Evolutionary conservation across 2,888 invertebrate species (phyloP), one percentile per base, ranked within the genome.

Genomic region (Tricholauxania praeusta): DNA sequence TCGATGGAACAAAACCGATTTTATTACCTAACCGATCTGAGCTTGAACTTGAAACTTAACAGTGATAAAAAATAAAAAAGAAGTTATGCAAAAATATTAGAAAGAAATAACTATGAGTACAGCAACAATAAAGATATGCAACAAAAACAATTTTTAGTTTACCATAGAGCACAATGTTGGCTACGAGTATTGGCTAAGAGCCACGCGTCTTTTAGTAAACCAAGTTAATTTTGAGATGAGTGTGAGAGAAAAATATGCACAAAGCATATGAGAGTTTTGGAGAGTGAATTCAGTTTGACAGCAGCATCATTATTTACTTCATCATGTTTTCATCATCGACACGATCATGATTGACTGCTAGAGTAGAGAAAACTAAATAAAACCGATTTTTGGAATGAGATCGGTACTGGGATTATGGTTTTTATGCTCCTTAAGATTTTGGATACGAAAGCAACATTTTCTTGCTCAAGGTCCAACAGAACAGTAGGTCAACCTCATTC

Each of bases 21-120:
- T 19, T 15, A 8, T 64, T 64, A n/a, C n/a, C 17, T n/a, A 48
- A 64, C 47, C n/a, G 48, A n/a, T n/a, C 14, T 22, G 57, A 69
- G 68, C 68, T 57, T 59, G 59, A 69, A 69, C 68, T 69, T 69
- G 68, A 69, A 69, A 69, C 32, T 59, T 60, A 32, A 49, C 64
- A 19, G 15, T 5, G 15, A 39, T 48, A 60, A 12, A 60, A 28
- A 22, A 15, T 17, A 51, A 17, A 48, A 57, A 59, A 60, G 10
- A 59, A 49, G 22, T 8, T 69, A 69, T 69, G 68, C 60, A 59
- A 69, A 69, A 48, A 59, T 55, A 19, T 17, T n/a, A 47, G 22
- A 39, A 39, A 67, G 49, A n/a, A 14, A 51, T 17, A 19, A 52
- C 17, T 28, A 28, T 15, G n/a, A 48, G 17, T 15, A 66, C 39